These are phyloP conservation scores for Pongo abelii DNA, from an alignment of 2,113 vertebrate genomes.

Conservation along the genomic window DNA sequence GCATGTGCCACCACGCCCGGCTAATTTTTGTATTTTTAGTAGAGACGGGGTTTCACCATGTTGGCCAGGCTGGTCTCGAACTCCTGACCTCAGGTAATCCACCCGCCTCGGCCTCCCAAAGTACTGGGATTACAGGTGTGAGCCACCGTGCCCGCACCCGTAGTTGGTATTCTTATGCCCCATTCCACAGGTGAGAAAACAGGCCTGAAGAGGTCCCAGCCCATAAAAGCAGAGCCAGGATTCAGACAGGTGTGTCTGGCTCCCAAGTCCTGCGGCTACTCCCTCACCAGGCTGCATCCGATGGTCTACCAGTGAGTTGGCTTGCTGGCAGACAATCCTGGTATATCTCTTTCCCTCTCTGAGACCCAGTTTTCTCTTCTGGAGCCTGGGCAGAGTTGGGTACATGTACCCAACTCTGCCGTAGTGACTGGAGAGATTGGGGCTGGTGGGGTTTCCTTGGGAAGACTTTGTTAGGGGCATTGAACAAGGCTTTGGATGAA, in stretches of 20 bases:
- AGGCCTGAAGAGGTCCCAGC: background rate
- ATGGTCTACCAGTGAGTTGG: background rate
- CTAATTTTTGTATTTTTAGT: too few species aligned
- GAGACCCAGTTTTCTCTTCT: background rate
- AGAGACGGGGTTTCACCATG: too few species aligned
- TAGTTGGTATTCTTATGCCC: background rate
- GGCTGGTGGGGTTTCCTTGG: background rate
- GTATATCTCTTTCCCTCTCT: background rate
- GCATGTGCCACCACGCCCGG: rapidly evolving
- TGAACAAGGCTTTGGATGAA: background rate
- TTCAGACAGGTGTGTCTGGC: background rate
- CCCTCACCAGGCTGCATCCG: background rate
- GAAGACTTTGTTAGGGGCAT: background rate
- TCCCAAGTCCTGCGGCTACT: background rate
- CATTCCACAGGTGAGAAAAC: background rate
- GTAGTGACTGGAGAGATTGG: background rate
- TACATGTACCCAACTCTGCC: background rate
- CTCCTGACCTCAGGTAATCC: too few species aligned
- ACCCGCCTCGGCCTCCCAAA: too few species aligned
- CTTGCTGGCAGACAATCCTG: background rate
- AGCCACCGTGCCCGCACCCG: too few species aligned
- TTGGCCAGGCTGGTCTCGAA: too few species aligned
- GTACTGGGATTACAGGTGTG: too few species aligned
- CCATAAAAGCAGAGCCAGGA: background rate
- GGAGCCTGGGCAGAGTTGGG: background rate